A percentile compares a stretch with the other conserved stretches of the same genome.
phyloP scores from a whole-genome alignment of 2,797 vertebrate genomes.

The Platyrinchus mystaceus region DNA sequence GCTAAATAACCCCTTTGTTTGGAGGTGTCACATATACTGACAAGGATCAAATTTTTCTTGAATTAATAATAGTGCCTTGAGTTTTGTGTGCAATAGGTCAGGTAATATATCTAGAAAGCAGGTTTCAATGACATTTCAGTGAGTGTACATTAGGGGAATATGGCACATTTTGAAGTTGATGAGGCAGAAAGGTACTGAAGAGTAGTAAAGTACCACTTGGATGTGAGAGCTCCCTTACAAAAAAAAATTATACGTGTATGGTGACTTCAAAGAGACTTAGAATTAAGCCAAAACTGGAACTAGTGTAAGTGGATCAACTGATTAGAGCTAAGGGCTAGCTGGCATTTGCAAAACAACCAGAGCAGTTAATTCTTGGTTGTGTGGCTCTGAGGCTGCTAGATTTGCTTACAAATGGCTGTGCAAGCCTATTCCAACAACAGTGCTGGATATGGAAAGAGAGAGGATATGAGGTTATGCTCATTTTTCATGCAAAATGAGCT shows the following conservation, averaged over 20 bases:
- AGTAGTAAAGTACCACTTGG: background rate
- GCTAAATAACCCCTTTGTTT: conserved; percentile 1
- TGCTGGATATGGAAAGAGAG: background rate
- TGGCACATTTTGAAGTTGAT: background rate
- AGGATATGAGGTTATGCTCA: background rate
- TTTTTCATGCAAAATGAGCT: background rate
- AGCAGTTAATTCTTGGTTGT: background rate
- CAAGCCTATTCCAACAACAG: background rate
- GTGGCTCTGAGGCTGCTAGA: background rate
- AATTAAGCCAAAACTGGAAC: conserved; percentile 23
- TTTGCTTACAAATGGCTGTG: background rate
- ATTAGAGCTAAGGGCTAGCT: conserved; percentile 4
- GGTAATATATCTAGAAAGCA: background rate
- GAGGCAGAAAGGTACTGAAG: background rate
- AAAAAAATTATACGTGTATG: background rate
- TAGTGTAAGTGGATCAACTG: background rate
- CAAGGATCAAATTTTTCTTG: conserved; percentile 9
- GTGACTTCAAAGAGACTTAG: conserved; percentile 28
- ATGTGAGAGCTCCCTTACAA: background rate
- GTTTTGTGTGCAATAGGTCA: background rate
- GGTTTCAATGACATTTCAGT: background rate
- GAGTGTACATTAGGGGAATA: background rate
- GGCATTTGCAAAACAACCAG: background rate
- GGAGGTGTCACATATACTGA: background rate
- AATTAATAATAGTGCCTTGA: conserved; percentile 14